These are phyloP conservation scores for Gulo gulo DNA, from an alignment of 2,113 vertebrate species.

Conservation along the genomic window DNA sequence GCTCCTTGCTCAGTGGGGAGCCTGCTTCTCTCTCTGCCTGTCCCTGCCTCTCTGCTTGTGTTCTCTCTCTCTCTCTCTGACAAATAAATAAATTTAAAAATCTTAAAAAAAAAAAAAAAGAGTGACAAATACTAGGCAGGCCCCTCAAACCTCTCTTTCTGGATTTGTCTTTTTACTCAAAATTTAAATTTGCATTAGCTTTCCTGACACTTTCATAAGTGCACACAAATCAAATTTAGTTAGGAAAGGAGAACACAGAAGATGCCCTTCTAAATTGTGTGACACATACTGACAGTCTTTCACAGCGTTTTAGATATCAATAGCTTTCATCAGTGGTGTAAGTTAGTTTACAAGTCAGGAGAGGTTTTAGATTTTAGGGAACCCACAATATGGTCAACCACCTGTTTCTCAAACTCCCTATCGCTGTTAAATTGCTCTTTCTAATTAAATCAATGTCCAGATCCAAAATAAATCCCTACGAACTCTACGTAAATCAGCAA, in stretches of 20 bases:
- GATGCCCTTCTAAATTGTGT: background rate
- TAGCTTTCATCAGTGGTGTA: slow-evolving; percentile 7
- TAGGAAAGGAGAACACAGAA: background rate
- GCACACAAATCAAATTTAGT: background rate
- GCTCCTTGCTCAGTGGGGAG: too few relatives aligned
- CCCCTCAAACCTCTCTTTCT: background rate
- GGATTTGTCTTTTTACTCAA: slow-evolving; percentile 2
- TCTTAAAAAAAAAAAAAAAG: background rate
- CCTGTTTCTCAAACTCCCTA: background rate
- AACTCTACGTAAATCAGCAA: background rate
- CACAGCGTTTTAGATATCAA: background rate
- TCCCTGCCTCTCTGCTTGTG: too few relatives aligned
- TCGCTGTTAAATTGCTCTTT: background rate
- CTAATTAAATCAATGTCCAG: background rate
- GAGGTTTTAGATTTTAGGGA: slow-evolving; percentile 6
- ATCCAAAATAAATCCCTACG: background rate
- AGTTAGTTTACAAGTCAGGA: background rate
- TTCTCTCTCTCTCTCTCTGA: too few relatives aligned
- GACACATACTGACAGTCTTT: background rate
- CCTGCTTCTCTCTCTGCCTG: too few relatives aligned
- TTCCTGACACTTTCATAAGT: slow-evolving; percentile 8
- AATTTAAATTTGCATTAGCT: background rate
- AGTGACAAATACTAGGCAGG: background rate
- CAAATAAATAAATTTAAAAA: too few relatives aligned
- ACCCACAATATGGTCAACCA: background rate